phyloP scores from a whole-genome alignment of 2,797 vertebrate genomes.

The Neoniphon sammara region DNA sequence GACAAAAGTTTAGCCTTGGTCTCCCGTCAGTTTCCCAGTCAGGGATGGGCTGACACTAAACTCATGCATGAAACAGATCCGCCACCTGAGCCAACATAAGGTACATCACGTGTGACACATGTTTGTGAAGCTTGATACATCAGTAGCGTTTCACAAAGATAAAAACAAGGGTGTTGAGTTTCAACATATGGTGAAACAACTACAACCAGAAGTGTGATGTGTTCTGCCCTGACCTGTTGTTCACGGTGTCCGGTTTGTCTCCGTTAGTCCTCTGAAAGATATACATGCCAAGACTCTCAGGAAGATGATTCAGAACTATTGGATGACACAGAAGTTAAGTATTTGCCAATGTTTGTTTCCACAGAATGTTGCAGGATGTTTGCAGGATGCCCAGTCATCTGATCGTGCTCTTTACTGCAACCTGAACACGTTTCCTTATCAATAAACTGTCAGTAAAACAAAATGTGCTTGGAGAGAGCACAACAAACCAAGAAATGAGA shows the following conservation, averaged over 20 bases:
- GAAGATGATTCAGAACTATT: constrained; percentile 35
- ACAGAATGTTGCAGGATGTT: not conserved
- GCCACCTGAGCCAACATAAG: constrained; percentile 21
- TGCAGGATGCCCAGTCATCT: constrained; percentile 48
- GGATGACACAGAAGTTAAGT: constrained; percentile 10
- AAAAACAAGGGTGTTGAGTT: constrained; percentile 44
- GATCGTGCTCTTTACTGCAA: constrained; percentile 22
- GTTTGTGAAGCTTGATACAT: constrained; percentile 47
- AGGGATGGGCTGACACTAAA: constrained; percentile 46
- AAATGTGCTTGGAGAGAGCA: not conserved
- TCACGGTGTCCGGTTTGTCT: constrained; percentile 21
- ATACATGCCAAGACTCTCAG: not conserved
- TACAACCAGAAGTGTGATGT: constrained; percentile 13
- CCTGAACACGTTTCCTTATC: constrained; percentile 52
- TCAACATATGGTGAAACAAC: constrained; percentile 28
- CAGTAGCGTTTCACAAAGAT: constrained; percentile 27
- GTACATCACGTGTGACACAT: constrained; percentile 38
- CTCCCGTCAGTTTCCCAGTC: constrained; percentile 11
- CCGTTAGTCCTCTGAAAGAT: constrained; percentile 6
- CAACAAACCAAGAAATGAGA: constrained; percentile 40
- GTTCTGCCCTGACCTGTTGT: constrained; percentile 10
- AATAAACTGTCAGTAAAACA: constrained; percentile 34
- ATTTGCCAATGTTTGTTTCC: not conserved
- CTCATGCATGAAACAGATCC: constrained; percentile 37
- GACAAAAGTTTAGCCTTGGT: not conserved